Evolutionary conservation across 2,888 invertebrate species (phyloP).

Genomic region (Hermodice carunculata): DNA sequence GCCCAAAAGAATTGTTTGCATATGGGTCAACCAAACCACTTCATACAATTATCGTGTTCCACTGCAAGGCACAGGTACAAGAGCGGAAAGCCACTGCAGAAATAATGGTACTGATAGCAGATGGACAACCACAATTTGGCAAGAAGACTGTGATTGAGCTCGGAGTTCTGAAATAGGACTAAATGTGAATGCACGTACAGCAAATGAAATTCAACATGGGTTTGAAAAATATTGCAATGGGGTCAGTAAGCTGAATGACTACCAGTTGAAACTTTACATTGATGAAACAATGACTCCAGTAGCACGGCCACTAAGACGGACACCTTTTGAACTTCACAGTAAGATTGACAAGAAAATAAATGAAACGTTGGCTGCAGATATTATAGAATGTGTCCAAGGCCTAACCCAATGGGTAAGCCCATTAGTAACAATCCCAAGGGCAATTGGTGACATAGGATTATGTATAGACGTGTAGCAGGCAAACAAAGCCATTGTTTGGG

Average conservation of each 20-base stretch:
- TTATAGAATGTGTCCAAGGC: conserved; percentile 30
- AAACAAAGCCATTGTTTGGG: conserved; percentile 34
- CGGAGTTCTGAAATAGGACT: too few relatives aligned
- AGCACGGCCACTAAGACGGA: neutral
- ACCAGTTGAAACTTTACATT: conserved; percentile 5
- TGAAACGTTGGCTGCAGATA: conserved; percentile 4
- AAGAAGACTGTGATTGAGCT: too few relatives aligned
- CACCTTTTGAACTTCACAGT: neutral
- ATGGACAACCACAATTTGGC: too few relatives aligned
- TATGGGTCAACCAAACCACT: too few relatives aligned
- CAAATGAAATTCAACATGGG: too few relatives aligned
- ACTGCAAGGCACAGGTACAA: too few relatives aligned
- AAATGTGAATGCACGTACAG: too few relatives aligned
- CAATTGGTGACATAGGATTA: conserved; percentile 34
- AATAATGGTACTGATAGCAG: too few relatives aligned
- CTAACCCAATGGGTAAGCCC: conserved; percentile 38
- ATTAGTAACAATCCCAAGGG: conserved; percentile 32
- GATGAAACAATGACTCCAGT: conserved; percentile 1
- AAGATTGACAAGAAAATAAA: conserved; percentile 3
- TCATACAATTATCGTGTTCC: too few relatives aligned
- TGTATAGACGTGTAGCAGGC: conserved; percentile 35
- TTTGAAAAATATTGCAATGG: too few relatives aligned
- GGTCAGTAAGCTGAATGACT: conserved; percentile 8
- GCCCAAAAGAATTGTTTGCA: too few relatives aligned
- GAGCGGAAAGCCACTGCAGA: too few relatives aligned